phyloP scores from a whole-genome alignment of 2,888 invertebrate species.

The Noctua janthina region DNA sequence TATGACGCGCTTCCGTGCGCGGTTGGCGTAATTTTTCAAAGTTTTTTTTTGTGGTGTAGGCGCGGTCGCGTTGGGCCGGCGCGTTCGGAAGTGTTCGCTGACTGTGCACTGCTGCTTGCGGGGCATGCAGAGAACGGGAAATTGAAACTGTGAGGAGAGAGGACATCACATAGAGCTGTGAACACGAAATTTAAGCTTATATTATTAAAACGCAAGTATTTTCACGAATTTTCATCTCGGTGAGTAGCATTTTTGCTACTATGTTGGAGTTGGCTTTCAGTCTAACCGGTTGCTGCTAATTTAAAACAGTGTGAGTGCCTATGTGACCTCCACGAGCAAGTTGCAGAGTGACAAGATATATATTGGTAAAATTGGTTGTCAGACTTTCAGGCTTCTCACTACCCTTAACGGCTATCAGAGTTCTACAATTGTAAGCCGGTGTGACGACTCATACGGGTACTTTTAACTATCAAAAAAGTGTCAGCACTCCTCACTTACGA shows the following conservation, averaged over 20 bases:
- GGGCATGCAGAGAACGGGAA: conserved; percentile 77
- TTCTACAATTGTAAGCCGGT: background rate
- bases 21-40: conserved; percentile 42
- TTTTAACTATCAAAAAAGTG: background rate
- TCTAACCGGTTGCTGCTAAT: background rate
- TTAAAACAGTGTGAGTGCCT: background rate
- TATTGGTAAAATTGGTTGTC: background rate
- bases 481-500: background rate
- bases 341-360: background rate
- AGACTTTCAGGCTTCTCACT: background rate
- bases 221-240: background rate
- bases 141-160: conserved; percentile 75
- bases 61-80: conserved; percentile 66
- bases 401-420: no score
- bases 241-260: no score
- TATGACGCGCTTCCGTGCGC: conserved; percentile 61
- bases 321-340: background rate
- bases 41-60: conserved; percentile 58
- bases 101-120: conserved; percentile 67
- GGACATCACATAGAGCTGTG: conserved; percentile 76
- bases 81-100: conserved; percentile 67
- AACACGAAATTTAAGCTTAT: background rate
- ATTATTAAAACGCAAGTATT: background rate
- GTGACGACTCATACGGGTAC: background rate
- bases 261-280: background rate